Evolutionary conservation across 92 coral and sea anemone species (phyloP).

Genomic region (Bergia puertoricense): DNA sequence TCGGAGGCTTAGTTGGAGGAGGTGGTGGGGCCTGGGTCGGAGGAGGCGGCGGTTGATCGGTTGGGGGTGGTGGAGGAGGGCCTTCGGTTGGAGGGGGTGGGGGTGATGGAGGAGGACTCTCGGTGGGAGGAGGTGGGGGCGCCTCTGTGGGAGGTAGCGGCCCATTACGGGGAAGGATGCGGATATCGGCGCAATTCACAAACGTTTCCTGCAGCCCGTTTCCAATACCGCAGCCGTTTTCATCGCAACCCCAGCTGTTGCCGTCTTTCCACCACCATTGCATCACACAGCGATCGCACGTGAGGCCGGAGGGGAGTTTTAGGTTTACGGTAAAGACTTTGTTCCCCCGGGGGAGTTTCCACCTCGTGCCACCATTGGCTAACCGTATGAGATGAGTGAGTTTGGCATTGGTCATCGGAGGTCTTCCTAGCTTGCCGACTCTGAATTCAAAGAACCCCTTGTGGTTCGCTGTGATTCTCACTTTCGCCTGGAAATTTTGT

Average conservation of each 20-base stretch:
- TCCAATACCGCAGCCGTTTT: slow-evolving; percentile 52
- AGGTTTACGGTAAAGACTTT: slow-evolving; percentile 52
- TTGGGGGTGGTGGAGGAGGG: too few relatives aligned
- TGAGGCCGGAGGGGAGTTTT: slow-evolving; percentile 58
- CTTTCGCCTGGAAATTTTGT: slow-evolving; percentile 53
- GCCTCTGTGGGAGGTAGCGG: slow-evolving; percentile 49
- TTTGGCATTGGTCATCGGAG: slow-evolving; percentile 69
- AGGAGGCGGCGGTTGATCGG: background rate
- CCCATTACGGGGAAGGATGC: slow-evolving; percentile 38
- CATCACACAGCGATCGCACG: slow-evolving; percentile 76
- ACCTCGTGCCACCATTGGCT: slow-evolving; percentile 44
- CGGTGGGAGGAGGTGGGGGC: slow-evolving; percentile 41
- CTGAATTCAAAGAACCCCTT: slow-evolving; percentile 68
- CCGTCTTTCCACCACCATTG: slow-evolving; percentile 83
- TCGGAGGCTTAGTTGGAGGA: slow-evolving; percentile 24
- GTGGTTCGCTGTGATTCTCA: slow-evolving; percentile 71
- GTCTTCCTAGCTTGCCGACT: slow-evolving; percentile 51
- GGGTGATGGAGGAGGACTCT: background rate
- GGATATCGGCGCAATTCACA: slow-evolving; percentile 86
- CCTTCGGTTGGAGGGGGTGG: background rate
- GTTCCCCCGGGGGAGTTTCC: slow-evolving; percentile 34
- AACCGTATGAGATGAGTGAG: slow-evolving; percentile 55
- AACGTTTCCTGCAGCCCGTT: slow-evolving; percentile 71
- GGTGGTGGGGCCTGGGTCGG: slow-evolving; percentile 45
- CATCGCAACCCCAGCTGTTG: slow-evolving; percentile 72